Evolutionary conservation across 2,888 invertebrate species (phyloP), one percentile per base, ranked within the genome.

Genomic region (Pyrocoelia pectoralis): DNA sequence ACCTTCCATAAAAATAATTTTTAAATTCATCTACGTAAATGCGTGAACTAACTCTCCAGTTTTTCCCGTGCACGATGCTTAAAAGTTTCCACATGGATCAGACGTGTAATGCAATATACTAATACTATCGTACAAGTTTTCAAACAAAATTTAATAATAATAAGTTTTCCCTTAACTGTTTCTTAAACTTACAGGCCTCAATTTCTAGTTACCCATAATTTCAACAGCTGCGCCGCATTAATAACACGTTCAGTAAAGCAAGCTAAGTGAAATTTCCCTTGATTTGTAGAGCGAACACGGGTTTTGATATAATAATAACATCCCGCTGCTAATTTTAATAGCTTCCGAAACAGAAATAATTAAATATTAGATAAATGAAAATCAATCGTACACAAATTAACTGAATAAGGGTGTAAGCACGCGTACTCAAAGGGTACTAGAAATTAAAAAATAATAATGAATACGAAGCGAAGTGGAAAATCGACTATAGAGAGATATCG

Each of bases 151-250:
- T 58, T 51, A 40, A 24, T 24, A 24, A 24, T 24, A 24, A 24
- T 24, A 51, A 57, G 52, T 51, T 58, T 51, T 50, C 41, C 43
- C 57, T 28, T 58, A 58, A 58, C 40, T 51, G 58, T 58, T 58
- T 58, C 58, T 58, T 58, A 58, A 58, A 58, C 28, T 58, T 52
- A 41, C 51, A 43, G 51, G 51, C 51, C 58, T 58, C 58, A 43
- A 58, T 51, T 58, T 52, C 51, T 58, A 58, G 58, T 58, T 58
- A 58, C 41, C 58, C 58, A 51, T 52, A 58, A 58, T 58, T 58
- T 52, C 52, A 58, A 33, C 58, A 58, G 58, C 58, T 58, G 58
- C 41, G 51, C 28, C 58, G 41, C 58, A 58, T 58, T 58, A 58
- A 58, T 58, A 58, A 58, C 51, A 51, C 49, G 49, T 58, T 52